A percentile compares a stretch with the other conserved stretches of the same genome.
phyloP scores from a whole-genome alignment of 2,797 vertebrate species.

The Spinus olivaceus region DNA sequence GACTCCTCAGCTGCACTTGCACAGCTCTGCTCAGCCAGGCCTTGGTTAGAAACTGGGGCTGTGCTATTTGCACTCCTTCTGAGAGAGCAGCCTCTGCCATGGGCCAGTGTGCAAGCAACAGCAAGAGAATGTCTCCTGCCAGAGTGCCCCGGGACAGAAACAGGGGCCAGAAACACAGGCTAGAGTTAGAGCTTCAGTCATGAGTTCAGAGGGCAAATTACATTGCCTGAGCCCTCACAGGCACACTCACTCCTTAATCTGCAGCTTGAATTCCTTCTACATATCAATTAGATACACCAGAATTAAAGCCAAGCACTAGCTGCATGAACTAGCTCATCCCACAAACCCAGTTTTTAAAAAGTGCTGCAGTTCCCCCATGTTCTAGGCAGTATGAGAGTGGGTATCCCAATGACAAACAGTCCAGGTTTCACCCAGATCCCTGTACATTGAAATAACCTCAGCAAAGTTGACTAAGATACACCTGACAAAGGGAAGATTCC shows the following conservation, averaged over 20 bases:
- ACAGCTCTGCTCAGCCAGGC: neutral
- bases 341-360: neutral
- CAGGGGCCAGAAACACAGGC: neutral
- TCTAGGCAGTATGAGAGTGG: neutral
- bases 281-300: neutral
- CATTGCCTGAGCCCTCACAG: neutral
- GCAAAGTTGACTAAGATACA: neutral
- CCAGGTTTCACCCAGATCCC: neutral
- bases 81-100: neutral
- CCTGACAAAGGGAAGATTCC: neutral
- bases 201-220: neutral
- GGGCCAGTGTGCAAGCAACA: neutral
- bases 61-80: neutral
- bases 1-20: neutral
- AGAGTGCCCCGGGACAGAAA: neutral
- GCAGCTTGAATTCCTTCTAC: constrained; percentile 18
- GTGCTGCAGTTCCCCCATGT: neutral
- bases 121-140: neutral
- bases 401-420: neutral
- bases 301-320: neutral
- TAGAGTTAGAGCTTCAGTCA: neutral
- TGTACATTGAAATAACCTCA: neutral
- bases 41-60: neutral
- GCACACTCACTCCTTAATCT: neutral
- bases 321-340: neutral